phyloP scores from a whole-genome alignment of 2,888 invertebrate genomes.

The Willowsia nigromaculata region DNA sequence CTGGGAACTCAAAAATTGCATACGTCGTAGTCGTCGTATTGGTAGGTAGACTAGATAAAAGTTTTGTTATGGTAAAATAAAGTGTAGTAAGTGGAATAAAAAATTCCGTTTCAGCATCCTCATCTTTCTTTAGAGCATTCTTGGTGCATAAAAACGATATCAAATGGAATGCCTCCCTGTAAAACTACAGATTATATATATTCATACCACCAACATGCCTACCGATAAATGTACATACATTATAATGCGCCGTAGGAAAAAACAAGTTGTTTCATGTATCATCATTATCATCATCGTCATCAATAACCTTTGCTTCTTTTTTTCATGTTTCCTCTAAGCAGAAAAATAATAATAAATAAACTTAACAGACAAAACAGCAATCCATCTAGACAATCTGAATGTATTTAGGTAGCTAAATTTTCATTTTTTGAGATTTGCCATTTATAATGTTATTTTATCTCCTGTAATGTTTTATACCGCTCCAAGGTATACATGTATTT shows the following conservation, averaged over 20 bases:
- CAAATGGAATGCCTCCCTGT: slow-evolving; percentile 20
- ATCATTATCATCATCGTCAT: slow-evolving; percentile 62
- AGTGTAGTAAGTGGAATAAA: slow-evolving; percentile 41
- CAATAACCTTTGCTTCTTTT: slow-evolving; percentile 59
- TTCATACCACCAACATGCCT: slow-evolving; percentile 15
- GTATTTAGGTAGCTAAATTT: slow-evolving; percentile 34
- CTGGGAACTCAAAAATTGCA: slow-evolving; percentile 60
- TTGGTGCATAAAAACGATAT: background rate
- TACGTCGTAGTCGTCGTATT: slow-evolving; percentile 9
- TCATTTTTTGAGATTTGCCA: slow-evolving; percentile 8
- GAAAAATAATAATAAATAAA: slow-evolving; percentile 45
- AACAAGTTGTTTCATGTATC: slow-evolving; percentile 71
- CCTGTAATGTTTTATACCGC: background rate
- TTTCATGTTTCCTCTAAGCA: slow-evolving; percentile 50
- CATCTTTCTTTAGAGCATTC: background rate
- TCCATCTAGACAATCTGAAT: slow-evolving; percentile 5
- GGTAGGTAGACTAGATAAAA: slow-evolving; percentile 1
- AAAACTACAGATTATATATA: background rate
- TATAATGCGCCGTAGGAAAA: slow-evolving; percentile 54
- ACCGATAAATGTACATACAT: background rate
- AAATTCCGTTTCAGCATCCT: slow-evolving; percentile 34
- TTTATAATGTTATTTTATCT: background rate
- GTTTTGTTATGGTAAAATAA: slow-evolving; percentile 43
- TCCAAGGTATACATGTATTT: background rate
- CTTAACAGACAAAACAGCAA: slow-evolving; percentile 27